Conservation (phyloP, 2,797 vertebrate species). For the Taenioides sp. region DNA sequence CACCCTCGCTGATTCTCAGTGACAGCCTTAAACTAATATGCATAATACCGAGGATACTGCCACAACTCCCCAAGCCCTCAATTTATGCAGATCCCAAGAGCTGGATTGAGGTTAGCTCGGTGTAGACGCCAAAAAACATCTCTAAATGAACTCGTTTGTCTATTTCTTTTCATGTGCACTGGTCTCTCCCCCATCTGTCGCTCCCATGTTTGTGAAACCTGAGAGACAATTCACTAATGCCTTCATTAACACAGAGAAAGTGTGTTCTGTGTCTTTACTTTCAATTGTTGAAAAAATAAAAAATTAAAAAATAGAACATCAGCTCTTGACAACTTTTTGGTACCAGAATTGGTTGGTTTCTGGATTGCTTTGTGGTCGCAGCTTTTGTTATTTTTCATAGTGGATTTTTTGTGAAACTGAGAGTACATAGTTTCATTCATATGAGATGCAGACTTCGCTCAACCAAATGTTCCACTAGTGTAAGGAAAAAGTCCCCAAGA, state of each 20-base stretch:
- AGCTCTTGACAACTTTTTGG: neutral
- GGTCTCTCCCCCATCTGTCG: conserved; percentile 51
- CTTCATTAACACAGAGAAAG: conserved; percentile 19
- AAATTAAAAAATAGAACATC: neutral
- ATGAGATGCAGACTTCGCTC: neutral
- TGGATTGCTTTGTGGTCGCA: neutral
- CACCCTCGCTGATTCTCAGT: conserved; percentile 78
- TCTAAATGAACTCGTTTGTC: conserved; percentile 75
- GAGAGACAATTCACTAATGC: conserved; percentile 36
- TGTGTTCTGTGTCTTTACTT: conserved; percentile 14
- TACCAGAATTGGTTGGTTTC: neutral
- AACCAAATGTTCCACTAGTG: too few relatives aligned
- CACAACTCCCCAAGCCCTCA: conserved; percentile 74
- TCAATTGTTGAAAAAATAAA: neutral
- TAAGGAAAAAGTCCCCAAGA: too few relatives aligned
- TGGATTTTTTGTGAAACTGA: neutral
- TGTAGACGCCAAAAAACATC: conserved; percentile 64
- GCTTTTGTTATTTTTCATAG: neutral
- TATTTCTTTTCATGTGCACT: conserved; percentile 61
- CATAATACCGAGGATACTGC: conserved; percentile 80
- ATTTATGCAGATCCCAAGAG: conserved; percentile 83
- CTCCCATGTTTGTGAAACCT: conserved; percentile 17
- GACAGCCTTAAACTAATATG: conserved; percentile 83
- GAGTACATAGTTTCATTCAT: neutral
- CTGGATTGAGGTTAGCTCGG: conserved; percentile 77